Conservation (phyloP, 2,888 invertebrate species). For the Cloeon dipterum region DNA sequence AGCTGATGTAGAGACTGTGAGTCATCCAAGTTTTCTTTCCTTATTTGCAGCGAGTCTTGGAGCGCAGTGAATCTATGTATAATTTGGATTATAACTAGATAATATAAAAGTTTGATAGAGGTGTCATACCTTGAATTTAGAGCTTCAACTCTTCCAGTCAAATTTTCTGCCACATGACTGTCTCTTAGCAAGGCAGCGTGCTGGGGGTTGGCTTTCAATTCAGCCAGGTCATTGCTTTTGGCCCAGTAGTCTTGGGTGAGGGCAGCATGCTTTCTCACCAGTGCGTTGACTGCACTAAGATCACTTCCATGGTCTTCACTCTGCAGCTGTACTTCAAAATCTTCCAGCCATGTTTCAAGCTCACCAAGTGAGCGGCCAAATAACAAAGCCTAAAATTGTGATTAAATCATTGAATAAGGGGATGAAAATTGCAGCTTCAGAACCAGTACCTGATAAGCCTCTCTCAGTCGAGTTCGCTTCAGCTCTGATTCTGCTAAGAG, state of each 20-base stretch:
- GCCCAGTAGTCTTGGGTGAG: neutral
- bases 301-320: slow-evolving; percentile 71
- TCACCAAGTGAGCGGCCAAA: slow-evolving; percentile 80
- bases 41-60: slow-evolving; percentile 74
- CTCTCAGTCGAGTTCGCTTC: slow-evolving; percentile 64
- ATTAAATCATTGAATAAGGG: too few relatives aligned
- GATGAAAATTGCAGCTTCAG: neutral
- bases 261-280: slow-evolving; percentile 24
- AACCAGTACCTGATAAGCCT: slow-evolving; percentile 42
- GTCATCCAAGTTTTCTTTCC: slow-evolving; percentile 80
- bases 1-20: slow-evolving; percentile 73
- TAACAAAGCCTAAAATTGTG: slow-evolving; percentile 45
- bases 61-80: slow-evolving; percentile 49
- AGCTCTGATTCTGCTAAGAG: slow-evolving; percentile 58
- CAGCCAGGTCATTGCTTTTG: neutral
- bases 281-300: slow-evolving; percentile 58
- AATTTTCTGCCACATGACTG: neutral
- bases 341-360: slow-evolving; percentile 83
- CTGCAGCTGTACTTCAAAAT: slow-evolving; percentile 50
- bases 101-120: neutral
- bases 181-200: neutral
- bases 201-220: slow-evolving; percentile 45
- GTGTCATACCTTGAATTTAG: neutral
- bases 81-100: too few relatives aligned
- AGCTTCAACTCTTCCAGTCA: neutral